These are phyloP conservation scores for Heliconius charithonia DNA, from an alignment of 2,888 invertebrate species.

Conservation along the genomic window DNA sequence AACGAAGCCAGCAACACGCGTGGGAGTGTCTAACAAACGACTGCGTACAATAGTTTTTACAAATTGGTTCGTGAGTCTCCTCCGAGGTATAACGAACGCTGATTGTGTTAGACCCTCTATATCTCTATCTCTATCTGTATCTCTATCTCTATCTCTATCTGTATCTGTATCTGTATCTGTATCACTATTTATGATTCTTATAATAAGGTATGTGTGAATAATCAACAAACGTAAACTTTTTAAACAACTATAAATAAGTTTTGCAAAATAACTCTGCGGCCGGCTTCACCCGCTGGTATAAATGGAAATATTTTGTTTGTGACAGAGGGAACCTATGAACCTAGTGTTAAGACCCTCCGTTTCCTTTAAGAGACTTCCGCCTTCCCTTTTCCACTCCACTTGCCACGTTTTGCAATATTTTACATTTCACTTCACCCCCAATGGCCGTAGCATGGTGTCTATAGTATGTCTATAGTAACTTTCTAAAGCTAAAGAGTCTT, in stretches of 20 bases:
- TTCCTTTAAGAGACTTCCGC: too few relatives aligned
- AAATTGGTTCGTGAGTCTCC: constrained; percentile 10
- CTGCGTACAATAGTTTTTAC: not conserved
- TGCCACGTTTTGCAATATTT: too few relatives aligned
- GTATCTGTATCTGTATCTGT: not conserved
- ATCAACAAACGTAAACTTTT: not conserved
- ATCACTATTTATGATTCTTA: constrained; percentile 18
- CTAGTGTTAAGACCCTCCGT: too few relatives aligned
- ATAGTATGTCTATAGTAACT: too few relatives aligned
- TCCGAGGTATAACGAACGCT: not conserved
- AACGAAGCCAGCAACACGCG: not conserved
- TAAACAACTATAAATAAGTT: not conserved
- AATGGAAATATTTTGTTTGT: too few relatives aligned
- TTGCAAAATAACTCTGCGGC: too few relatives aligned
- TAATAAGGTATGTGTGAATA: constrained; percentile 10
- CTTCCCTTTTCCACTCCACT: too few relatives aligned
- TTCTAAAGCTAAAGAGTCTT: too few relatives aligned
- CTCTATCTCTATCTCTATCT: not conserved
- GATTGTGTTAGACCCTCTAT: constrained; percentile 17
- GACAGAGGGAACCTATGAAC: too few relatives aligned
- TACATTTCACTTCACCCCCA: too few relatives aligned
- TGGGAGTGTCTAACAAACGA: constrained; percentile 4
- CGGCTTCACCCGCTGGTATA: too few relatives aligned
- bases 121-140: not conserved
- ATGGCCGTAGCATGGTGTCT: too few relatives aligned